phyloP scores from a whole-genome alignment of 2,888 invertebrate species.

The Nysson spinosus region DNA sequence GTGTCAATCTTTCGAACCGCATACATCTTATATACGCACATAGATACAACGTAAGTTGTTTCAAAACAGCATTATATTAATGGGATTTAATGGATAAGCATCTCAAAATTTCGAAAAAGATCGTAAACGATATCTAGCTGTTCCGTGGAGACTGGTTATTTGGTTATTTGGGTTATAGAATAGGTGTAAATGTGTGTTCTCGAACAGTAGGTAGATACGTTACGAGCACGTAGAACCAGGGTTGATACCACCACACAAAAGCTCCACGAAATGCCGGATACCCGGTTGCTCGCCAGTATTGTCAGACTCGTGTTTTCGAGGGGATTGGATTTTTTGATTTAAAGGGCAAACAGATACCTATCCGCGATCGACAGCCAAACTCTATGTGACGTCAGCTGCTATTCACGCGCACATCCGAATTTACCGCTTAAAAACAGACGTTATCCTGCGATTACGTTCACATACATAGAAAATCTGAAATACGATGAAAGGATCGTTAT shows the following conservation, averaged over 20 bases:
- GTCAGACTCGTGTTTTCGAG: constrained; percentile 61
- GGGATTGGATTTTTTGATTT: constrained; percentile 60
- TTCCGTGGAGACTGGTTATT: constrained; percentile 54
- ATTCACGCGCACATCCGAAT: constrained; percentile 48
- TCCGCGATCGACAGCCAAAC: constrained; percentile 45
- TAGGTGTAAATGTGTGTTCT: constrained; percentile 31
- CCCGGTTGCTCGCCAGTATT: constrained; percentile 54
- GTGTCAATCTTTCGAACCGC: background rate
- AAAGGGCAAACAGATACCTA: constrained; percentile 47
- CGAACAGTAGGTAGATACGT: constrained; percentile 43
- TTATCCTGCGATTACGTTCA: constrained; percentile 55
- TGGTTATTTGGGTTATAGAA: constrained; percentile 62
- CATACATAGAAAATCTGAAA: constrained; percentile 23
- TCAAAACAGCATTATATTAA: no score
- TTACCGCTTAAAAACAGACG: constrained; percentile 59
- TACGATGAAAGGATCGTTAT: constrained; percentile 8
- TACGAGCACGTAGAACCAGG: constrained; percentile 59
- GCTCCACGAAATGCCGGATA: constrained; percentile 56
- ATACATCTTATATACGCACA: constrained; percentile 24
- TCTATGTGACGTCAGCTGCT: constrained; percentile 22
- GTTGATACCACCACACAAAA: constrained; percentile 53
- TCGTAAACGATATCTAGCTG: constrained; percentile 43
- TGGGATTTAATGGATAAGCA: no score
- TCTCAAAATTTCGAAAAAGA: constrained; percentile 39
- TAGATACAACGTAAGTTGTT: no score